Base-by-base conservation (phyloP, 2,888 invertebrate genomes). In the Julus scanicus region DNA sequence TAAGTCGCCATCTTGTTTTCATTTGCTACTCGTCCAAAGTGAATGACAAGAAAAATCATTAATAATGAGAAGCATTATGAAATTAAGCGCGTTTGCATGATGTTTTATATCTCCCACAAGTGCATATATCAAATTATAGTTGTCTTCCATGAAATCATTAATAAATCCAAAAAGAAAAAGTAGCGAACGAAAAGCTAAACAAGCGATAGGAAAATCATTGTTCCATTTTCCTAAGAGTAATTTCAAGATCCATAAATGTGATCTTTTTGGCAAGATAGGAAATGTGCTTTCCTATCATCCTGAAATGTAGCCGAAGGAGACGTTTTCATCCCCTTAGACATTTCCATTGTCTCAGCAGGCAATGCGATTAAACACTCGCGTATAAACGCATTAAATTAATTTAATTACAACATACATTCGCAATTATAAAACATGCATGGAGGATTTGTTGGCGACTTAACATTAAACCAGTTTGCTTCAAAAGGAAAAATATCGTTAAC, bases 331-430 rank as follows among this genome's bases (percentile, higher is more conserved):
- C n/a, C 63, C 63, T 20, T 20, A 63, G 63, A 63, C 63, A 63
- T 63, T 63, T 63, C 63, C 71, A 71, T 71, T 71, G 71, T 71
- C 71, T 71, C 71, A 71, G 71, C 71, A 71, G 71, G 71, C 71
- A 29, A 71, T 20, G 71, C 20, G n/a, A 71, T 71, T 71, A 71
- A 71, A 71, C 71, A 71, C 71, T 71, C 71, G 71, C 71, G n/a
- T 71, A 71, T 71, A 71, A 71, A 71, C 71, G 71, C 71, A 71
- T 71, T 71, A 20, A 71, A 71, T 20, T 71, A 71, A 71, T 71
- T 71, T 29, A 71, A 71, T 71, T 71, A 71, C 71, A 71, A 20
- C 71, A 4, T 29, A 20, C 71, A 71, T 71, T 71, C 71, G 71
- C 20, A 29, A 71, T 71, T 71, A 71, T 9, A 20, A 71, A 29